A percentile compares a stretch with the other conserved stretches of the same genome.
These are phyloP conservation scores for Laothoe populi DNA, from an alignment of 2,888 invertebrate species.

Conservation along the genomic window DNA sequence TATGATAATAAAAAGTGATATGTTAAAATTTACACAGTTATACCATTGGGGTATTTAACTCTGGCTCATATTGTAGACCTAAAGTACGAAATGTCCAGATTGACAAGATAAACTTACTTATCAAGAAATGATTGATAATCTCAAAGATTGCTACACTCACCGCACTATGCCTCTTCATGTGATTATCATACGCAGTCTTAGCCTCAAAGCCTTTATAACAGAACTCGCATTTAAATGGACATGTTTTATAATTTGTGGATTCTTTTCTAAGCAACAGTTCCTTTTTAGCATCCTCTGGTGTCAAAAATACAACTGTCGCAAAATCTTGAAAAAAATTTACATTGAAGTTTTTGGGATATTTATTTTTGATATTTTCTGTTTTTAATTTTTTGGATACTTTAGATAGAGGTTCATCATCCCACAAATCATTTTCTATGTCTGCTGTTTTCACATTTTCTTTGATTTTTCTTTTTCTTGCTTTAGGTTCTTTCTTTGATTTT, in stretches of 20 bases:
- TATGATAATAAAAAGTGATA: no score
- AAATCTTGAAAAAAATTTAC: slow-evolving; percentile 47
- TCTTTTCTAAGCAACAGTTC: slow-evolving; percentile 53
- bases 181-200: slow-evolving; percentile 50
- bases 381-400: slow-evolving; percentile 35
- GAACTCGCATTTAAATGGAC: slow-evolving; percentile 51
- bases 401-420: slow-evolving; percentile 49
- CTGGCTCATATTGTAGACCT: no score
- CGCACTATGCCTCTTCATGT: slow-evolving; percentile 51
- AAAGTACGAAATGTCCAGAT: no score
- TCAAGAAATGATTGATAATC: neutral
- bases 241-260: slow-evolving; percentile 51
- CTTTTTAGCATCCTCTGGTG: slow-evolving; percentile 50
- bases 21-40: no score
- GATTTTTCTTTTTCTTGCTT: slow-evolving; percentile 25
- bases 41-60: no score
- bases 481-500: slow-evolving; percentile 30
- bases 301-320: slow-evolving; percentile 47
- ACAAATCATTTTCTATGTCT: slow-evolving; percentile 27
- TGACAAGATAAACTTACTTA: neutral
- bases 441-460: neutral
- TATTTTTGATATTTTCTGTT: slow-evolving; percentile 25
- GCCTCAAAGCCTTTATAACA: slow-evolving; percentile 54
- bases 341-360: slow-evolving; percentile 33
- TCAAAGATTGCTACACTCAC: slow-evolving; percentile 40